Evolutionary conservation across 2,888 invertebrate species (phyloP), one percentile per base, ranked within the genome.

Genomic region (Xanthorhoe spadicearia): DNA sequence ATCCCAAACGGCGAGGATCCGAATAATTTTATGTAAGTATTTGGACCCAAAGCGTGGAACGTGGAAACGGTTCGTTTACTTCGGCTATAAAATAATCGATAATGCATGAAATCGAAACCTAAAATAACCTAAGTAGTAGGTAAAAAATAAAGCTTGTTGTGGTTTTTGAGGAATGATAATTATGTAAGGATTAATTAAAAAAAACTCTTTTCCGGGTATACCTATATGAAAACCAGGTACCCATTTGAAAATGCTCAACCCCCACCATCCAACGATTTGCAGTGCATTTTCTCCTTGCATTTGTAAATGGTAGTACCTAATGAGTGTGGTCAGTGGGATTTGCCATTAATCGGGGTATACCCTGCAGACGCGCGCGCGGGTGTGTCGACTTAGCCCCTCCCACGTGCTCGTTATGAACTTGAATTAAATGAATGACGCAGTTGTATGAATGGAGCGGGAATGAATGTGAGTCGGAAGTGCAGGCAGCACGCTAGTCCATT

Each of bases 371-470:
- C 71, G 72, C 65, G 70, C 76, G 81, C 77, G 77, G 79, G 84
- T 82, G 84, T 84, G 87, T 80, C 82, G 78, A 74, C 70, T 76
- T 55, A 78, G 82, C 81, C 77, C 81, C 85, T 84, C 88, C 88
- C 86, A 88, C 89, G 86, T 80, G 82, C 79, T 84, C 82, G 84
- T 89, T 89, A 87, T 91, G 89, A 89, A 90, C 90, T 92, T 90
- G 90, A 90, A 91, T 90, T 88, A 88, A 88, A 88, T 91, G 89
- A 92, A 90, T 90, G 91, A 90, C 84, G 88, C 87, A 83, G 84
- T 90, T 90, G 87, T 90, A 88, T 92, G 91, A 92, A 92, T 92
- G 91, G 89, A 85, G 89, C 85, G 88, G 86, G 88, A 88, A 87
- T 90, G 90, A 89, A 89, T 90, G 89, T 80, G 89, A 87, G 87